Evolutionary conservation across 2,888 invertebrate genomes (phyloP), one percentile per base, ranked within the genome.

Genomic region (Lasius fuliginosus): DNA sequence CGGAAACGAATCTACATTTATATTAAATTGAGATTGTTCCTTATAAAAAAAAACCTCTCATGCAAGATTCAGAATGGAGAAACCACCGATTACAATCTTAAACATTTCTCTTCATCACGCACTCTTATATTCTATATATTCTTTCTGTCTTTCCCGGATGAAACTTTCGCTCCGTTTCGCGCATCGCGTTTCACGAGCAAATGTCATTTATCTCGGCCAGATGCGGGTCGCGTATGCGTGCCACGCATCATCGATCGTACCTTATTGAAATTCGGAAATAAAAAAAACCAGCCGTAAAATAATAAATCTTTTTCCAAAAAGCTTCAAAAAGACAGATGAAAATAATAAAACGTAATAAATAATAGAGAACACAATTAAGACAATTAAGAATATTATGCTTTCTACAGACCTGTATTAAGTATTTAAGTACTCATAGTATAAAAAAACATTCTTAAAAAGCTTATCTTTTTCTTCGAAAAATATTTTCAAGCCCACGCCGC

Each of bases 141-240:
- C 53, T 40, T 11, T 60, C 71, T 12, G 40, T 30, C 53, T 27
- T 18, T n/a, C 60, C 30, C n/a, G 27, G 67, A 71, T 76, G 67
- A 79, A 84, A 89, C 89, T 89, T 89, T 89, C 90, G 88, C 86
- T 85, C 83, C 73, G 85, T 86, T 85, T 75, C 85, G 76, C 74
- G 74, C 71, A 75, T 64, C 77, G 67, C 46, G 85, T 82, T 82
- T 82, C 84, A 71, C 81, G 76, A 58, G 30, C 12, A 15, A 18
- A 53, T 77, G 69, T 68, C 77, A 30, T 40, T 77, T 68, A 27
- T 69, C 69, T 69, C 9, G 77, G 9, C 30, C 56, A 23, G 3
- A 40, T n/a, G 49, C 69, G 40, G 42, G n/a, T 68, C 27, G 30
- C 53, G 30, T 49, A 27, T 77, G 76, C 71, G 69, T 77, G 76